Conservation (phyloP, 2,797 vertebrate genomes). For the Pipistrellus pygmaeus region DNA sequence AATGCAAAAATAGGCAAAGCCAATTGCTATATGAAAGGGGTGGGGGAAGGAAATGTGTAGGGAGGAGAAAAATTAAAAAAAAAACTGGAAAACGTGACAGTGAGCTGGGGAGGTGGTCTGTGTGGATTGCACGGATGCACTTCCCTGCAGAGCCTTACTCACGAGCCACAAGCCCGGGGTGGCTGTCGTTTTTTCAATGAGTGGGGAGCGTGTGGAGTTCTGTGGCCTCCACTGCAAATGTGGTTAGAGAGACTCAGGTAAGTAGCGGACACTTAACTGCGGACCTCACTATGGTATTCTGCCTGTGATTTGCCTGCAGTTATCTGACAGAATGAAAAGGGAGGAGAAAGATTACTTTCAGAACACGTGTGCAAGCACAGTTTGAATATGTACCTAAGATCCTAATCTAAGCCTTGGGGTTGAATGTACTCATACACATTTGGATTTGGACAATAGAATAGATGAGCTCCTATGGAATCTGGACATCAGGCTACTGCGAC, state of each 20-base stretch:
- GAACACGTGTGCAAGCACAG: no score
- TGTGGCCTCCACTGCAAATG: slow-evolving; percentile 1
- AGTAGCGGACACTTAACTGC: background rate
- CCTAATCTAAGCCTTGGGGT: background rate
- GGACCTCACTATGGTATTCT: background rate
- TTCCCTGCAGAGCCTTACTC: slow-evolving; percentile 55
- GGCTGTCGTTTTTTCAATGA: slow-evolving; percentile 42
- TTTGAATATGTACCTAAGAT: background rate
- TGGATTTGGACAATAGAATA: background rate
- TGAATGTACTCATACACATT: background rate
- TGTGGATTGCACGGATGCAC: background rate
- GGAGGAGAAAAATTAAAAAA: background rate
- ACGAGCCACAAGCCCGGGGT: background rate
- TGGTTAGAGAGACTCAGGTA: background rate
- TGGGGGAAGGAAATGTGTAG: background rate
- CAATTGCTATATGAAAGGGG: background rate
- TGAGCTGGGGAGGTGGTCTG: background rate
- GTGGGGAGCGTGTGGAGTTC: background rate
- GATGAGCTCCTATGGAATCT: slow-evolving; percentile 55
- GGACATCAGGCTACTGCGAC: slow-evolving; percentile 63
- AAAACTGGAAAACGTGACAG: background rate
- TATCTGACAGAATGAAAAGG: slow-evolving; percentile 27
- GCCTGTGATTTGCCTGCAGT: background rate
- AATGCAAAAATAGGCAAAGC: background rate
- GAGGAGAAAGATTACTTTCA: background rate